Conservation (phyloP, 2,113 vertebrate species). For the Formicarius rufipectus region DNA sequence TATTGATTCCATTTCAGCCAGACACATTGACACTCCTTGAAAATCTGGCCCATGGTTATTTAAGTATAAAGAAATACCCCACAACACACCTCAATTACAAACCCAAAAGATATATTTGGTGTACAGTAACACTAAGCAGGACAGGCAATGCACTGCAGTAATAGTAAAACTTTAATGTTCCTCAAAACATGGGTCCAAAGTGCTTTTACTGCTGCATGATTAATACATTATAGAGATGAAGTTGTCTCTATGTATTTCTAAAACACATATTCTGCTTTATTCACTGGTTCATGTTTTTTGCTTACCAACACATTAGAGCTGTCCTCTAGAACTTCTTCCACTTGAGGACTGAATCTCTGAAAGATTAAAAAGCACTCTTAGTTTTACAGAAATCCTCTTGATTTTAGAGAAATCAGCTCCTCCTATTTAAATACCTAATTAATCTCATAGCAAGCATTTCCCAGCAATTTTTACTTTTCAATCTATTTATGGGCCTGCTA, state of each 20-base stretch:
- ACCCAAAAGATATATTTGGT: neutral
- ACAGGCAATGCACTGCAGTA: neutral
- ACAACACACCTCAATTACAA: neutral
- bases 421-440: conserved; percentile 8
- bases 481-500: neutral
- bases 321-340: neutral
- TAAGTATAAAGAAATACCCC: neutral
- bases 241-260: neutral
- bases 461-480: neutral
- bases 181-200: neutral
- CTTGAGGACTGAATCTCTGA: neutral
- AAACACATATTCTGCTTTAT: neutral
- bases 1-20: neutral
- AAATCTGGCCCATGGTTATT: neutral
- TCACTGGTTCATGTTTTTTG: neutral
- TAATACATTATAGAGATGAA: neutral
- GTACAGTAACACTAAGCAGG: neutral
- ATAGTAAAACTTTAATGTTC: neutral
- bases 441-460: conserved; percentile 1
- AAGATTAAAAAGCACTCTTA: conserved; percentile 1
- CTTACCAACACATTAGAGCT: neutral
- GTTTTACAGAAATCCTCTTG: conserved; percentile 9
- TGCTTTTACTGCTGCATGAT: neutral
- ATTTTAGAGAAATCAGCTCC: neutral
- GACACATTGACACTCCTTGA: neutral